Percentiles rank a stretch among this genome's conserved stretches.
phyloP scores from a whole-genome alignment of 2,113 vertebrate species.

The Crypturellus undulatus region DNA sequence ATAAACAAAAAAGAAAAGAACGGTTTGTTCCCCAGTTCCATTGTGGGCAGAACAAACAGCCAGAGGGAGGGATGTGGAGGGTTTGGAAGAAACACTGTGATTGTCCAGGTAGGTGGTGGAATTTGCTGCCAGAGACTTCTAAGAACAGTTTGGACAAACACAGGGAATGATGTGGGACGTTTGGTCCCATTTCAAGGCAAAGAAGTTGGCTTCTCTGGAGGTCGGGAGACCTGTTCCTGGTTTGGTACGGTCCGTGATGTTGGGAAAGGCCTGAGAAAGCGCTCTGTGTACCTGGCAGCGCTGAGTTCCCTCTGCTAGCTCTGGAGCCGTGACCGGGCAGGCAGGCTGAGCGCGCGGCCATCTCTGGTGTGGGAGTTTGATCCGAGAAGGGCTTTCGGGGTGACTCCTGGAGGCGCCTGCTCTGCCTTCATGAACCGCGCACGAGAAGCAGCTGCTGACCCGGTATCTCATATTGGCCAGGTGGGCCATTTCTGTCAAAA shows the following conservation, averaged over 20 bases:
- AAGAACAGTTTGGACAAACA: background rate
- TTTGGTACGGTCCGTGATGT: background rate
- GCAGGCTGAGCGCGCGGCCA: background rate
- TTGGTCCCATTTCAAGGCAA: background rate
- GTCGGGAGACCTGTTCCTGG: background rate
- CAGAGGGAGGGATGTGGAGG: background rate
- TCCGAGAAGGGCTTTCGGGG: background rate
- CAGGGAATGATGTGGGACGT: background rate
- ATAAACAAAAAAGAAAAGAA: fast-evolving
- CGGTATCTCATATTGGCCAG: background rate
- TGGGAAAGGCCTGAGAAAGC: background rate
- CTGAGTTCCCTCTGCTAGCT: background rate
- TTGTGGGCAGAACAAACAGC: background rate
- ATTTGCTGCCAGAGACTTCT: background rate
- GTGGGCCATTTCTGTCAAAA: background rate
- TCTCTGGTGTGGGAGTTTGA: background rate
- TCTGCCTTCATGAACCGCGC: background rate
- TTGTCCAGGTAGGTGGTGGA: background rate
- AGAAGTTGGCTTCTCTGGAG: background rate
- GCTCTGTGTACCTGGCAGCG: background rate
- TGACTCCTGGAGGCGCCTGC: background rate
- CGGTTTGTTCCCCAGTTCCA: background rate
- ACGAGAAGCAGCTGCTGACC: background rate
- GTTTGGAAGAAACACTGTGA: background rate
- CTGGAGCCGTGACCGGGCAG: background rate